Base-by-base conservation (phyloP, 2,797 vertebrate species). In the Hozukius guyotensis region DNA sequence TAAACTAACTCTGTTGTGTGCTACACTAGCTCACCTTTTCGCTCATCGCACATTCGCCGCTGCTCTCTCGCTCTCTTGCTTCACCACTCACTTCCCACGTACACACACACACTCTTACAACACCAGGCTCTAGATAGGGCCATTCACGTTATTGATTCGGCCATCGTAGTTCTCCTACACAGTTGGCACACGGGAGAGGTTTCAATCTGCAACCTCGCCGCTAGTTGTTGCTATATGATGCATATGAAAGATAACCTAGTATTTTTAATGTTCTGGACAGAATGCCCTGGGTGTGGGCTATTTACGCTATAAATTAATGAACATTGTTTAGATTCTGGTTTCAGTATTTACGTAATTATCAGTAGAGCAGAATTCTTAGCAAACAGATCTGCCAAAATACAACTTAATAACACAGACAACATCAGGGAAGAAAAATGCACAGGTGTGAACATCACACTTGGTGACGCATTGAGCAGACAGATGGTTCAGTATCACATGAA, bases 401-500 rank as follows among this genome's bases (percentile, higher is more conserved):
- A 73, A 53, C 7, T 32, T 38, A 73, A 34, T n/a, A 57, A 49
- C 24, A 71, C 5, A 62, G 42, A 42, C 6, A 55, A 68, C 31
- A 73, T 59, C 1, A 60, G 29, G 20, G 12, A 22, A 74, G 31
- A 27, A 56, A 63, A 70, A 71, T 20, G 14, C 24, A 60, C 22
- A 12, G 24, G 31, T 63, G 42, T 66, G 53, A 81, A 49, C 16
- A 76, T 65, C 14, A 69, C 62, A 46, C 25, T 22, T 13, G 20
- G 36, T 69, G 63, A 80, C 2, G 25, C 18, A 59, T 31, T 12
- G 25, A 65, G 63, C 53, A 72, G 78, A 84, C 82, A 87, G 79
- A 88, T 88, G 82, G 73, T 36, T 84, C 8, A 75, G 61, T 52
- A 52, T 72, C 52, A 78, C 56, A 59, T 73, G 67, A 83, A 63